phyloP scores from a whole-genome alignment of 2,797 vertebrate species.

The Pseudochaenichthys georgianus region DNA sequence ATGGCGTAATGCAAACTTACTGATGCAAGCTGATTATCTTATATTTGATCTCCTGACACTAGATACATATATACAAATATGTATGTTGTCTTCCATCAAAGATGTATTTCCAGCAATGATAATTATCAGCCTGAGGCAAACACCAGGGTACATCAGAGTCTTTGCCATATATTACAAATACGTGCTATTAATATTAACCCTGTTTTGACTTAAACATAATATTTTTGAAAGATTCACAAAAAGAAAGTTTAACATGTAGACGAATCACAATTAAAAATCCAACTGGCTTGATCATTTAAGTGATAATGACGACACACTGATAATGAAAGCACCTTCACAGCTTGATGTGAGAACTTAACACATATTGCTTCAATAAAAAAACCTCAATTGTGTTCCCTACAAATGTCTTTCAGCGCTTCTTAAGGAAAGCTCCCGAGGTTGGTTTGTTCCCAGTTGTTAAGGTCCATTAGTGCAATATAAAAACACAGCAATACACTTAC shows the following conservation, averaged over 20 bases:
- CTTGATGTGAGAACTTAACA: background rate
- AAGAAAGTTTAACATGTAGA: no score
- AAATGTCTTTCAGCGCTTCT: no score
- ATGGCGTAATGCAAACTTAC: constrained; percentile 14
- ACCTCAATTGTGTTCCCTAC: no score
- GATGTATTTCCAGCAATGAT: constrained; percentile 14
- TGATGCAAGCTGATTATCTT: constrained; percentile 30
- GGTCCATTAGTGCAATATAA: no score
- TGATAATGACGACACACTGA: no score
- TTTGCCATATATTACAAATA: background rate
- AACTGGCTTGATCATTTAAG: no score
- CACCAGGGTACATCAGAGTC: background rate
- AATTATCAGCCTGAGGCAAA: constrained; percentile 24
- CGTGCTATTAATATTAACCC: no score
- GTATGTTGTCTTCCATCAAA: constrained; percentile 18
- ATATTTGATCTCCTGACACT: constrained; percentile 3
- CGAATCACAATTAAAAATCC: no score
- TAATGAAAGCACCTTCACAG: background rate
- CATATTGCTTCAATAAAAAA: background rate
- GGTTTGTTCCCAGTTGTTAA: no score
- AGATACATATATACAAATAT: constrained; percentile 26
- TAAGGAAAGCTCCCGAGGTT: no score
- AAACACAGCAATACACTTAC: background rate
- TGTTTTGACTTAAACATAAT: no score
- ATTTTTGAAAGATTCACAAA: no score